Evolutionary conservation across 2,888 invertebrate species (phyloP), one percentile per base, ranked within the genome.

Genomic region (Ophion ventricosus): DNA sequence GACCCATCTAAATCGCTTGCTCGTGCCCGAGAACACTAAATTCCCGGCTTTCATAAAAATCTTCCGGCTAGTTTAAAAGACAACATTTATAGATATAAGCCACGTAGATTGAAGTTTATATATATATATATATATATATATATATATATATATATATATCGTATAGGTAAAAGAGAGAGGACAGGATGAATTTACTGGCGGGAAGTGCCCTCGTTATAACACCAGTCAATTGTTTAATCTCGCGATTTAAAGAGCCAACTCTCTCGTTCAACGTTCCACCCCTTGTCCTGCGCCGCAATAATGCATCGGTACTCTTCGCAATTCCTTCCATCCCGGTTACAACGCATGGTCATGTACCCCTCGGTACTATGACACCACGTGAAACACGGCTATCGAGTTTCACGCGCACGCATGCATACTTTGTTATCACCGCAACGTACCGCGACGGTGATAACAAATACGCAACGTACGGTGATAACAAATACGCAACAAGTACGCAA

Each of bases 121-220:
- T 43, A 43, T 43, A 7, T 43, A 43, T 43, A 7, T 43, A 43
- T 43, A 7, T 11, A 43, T 10, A 7, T 43, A 29, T 43, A 8
- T 43, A 10, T 43, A 0, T 10, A 14, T 43, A 43, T 43, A 43
- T 43, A 14, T 49, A 49, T 49, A 49, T 49, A 49, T 2, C 49
- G 17, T 59, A 72, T 54, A 40, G 72, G 49, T 63, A 56, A 80
- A 81, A 77, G 66, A 82, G 77, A 84, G 85, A 74, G 70, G 85
- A 87, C 89, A 90, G 91, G 91, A 91, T 91, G 91, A 90, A 89
- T 89, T 92, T 91, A 91, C 90, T 88, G 90, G 90, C 92, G 92
- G 92, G 92, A 92, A 92, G 92, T 92, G 92, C 89, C 91, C 92
- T 92, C 92, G 91, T 92, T 92, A 92, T 92, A 90, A 90, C 92